These are phyloP conservation scores for Papio anubis DNA, from an alignment of 2,113 vertebrate genomes.

Conservation along the genomic window DNA sequence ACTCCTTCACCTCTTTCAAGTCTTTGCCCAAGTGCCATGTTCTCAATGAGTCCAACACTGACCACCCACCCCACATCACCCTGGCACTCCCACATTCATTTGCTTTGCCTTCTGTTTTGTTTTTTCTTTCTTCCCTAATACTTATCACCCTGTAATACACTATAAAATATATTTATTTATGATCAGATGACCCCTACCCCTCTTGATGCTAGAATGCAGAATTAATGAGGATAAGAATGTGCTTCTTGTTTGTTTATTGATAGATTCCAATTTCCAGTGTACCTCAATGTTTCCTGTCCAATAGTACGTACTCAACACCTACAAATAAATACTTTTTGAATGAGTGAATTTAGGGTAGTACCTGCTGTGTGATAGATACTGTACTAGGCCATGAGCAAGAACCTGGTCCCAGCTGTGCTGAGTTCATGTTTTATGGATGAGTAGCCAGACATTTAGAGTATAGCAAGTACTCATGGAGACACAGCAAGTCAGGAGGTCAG, in stretches of 20 bases:
- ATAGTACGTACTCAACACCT: not conserved
- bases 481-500: not conserved
- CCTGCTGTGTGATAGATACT: not conserved
- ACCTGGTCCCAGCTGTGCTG: not conserved
- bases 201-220: not conserved
- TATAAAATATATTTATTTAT: not conserved
- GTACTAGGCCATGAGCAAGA: not conserved
- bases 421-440: not conserved
- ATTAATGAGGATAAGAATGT: not conserved
- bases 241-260: not conserved
- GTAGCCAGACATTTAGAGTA: no score
- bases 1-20: not conserved
- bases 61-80: not conserved
- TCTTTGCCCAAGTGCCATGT: not conserved
- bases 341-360: not conserved
- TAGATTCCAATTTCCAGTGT: not conserved
- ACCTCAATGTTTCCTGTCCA: not conserved
- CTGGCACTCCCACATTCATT: not conserved
- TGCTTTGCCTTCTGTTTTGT: not conserved
- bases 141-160: not conserved
- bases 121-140: not conserved
- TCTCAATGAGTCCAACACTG: not conserved
- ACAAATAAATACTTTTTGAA: not conserved
- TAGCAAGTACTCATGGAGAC: not conserved
- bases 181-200: not conserved